Conservation (phyloP, 2,797 vertebrate species). For the Benthosema pterotum region DNA sequence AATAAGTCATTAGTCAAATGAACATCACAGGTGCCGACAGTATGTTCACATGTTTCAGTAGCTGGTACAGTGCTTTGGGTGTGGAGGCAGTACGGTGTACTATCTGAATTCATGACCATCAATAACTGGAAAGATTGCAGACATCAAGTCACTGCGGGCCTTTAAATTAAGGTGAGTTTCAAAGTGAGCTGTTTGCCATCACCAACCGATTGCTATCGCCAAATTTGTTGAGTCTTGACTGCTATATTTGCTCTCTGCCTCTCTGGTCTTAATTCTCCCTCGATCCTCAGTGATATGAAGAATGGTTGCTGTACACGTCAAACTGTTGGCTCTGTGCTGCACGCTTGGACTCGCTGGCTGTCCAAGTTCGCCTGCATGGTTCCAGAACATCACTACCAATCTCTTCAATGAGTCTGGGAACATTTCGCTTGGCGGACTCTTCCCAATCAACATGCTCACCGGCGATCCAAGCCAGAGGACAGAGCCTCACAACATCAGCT, state of each 20-base stretch:
- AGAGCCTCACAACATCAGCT: conserved; percentile 61
- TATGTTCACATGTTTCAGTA: not conserved
- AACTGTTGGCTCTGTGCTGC: conserved; percentile 62
- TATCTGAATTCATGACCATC: not conserved
- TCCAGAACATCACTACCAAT: conserved; percentile 71
- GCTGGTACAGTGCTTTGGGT: not conserved
- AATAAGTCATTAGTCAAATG: conserved; percentile 1
- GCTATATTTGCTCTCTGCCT: not conserved
- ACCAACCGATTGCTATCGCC: too few relatives aligned
- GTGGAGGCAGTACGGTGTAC: not conserved
- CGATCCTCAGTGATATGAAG: conserved; percentile 17
- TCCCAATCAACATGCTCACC: conserved; percentile 73
- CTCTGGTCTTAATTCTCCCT: not conserved
- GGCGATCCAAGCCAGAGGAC: conserved; percentile 61
- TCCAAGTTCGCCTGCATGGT: conserved; percentile 59
- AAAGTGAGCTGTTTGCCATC: not conserved
- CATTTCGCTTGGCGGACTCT: conserved; percentile 79
- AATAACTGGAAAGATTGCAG: not conserved
- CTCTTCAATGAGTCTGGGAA: conserved; percentile 77
- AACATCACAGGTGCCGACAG: not conserved
- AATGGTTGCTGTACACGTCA: conserved; percentile 55
- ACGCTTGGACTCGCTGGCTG: conserved; percentile 26
- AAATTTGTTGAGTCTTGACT: not conserved
- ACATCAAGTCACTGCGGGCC: not conserved
- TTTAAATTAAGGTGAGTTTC: not conserved